Evolutionary conservation across 2,113 vertebrate species (phyloP).

Genomic region (Protomyctophum bolini): DNA sequence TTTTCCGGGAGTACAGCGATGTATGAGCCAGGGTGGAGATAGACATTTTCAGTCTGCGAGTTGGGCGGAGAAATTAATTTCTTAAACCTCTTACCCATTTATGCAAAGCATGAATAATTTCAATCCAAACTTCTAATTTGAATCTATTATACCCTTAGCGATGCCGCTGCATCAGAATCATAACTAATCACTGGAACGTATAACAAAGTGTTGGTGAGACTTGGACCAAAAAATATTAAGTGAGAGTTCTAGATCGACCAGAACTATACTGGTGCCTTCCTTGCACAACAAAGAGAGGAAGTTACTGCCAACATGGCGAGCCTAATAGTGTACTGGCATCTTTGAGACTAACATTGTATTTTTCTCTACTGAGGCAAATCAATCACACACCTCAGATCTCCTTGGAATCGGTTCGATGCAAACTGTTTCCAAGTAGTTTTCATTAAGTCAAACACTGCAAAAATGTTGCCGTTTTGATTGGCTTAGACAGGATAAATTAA

Average conservation of each 20-base stretch:
- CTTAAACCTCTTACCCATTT: conserved; percentile 30
- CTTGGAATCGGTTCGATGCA: not conserved
- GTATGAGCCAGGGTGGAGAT: conserved; percentile 7
- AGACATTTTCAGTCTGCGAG: conserved; percentile 19
- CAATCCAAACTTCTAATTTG: conserved; percentile 35
- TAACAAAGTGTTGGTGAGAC: conserved; percentile 33
- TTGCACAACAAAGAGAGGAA: not conserved
- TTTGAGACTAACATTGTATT: conserved; percentile 7
- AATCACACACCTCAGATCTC: conserved; percentile 12
- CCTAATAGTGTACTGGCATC: conserved; percentile 1
- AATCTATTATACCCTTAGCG: conserved; percentile 26
- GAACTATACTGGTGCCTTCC: conserved; percentile 45
- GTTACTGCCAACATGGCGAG: conserved; percentile 18
- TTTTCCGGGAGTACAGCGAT: conserved; percentile 18
- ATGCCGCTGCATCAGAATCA: conserved; percentile 27
- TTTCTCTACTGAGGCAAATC: conserved; percentile 18
- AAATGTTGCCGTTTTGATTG: conserved; percentile 39
- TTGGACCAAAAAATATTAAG: conserved; percentile 14
- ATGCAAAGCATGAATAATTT: conserved; percentile 41
- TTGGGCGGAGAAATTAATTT: conserved; percentile 17
- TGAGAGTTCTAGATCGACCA: conserved; percentile 55
- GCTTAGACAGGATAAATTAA: conserved; percentile 31
- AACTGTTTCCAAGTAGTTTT: conserved; percentile 15
- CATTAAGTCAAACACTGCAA: not conserved
- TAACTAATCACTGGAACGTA: conserved; percentile 19